Evolutionary conservation across 92 coral and sea anemone genomes (phyloP).

Genomic region (Epizoanthus fatuus): DNA sequence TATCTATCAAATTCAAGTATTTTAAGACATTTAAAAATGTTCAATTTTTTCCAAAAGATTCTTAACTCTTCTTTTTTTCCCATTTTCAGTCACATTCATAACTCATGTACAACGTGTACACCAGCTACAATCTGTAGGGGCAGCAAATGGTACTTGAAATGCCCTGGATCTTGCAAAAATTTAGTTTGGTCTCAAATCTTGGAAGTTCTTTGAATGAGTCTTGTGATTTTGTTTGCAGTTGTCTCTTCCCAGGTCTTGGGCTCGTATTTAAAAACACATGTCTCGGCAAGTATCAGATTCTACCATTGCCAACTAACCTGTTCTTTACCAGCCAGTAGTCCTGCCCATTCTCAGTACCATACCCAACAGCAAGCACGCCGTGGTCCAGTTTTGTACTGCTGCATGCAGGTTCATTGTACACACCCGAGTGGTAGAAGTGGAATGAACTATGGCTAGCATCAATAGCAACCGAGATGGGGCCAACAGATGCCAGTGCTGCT

Average conservation of each 20-base stretch:
- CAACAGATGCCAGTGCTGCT: conserved; percentile 80
- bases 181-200: too few relatives aligned
- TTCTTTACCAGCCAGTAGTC: conserved; percentile 96
- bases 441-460: conserved; percentile 88
- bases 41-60: too few relatives aligned
- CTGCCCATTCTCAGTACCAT: conserved; percentile 84
- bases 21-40: too few relatives aligned
- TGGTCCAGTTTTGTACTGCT: conserved; percentile 87
- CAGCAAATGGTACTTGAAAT: too few relatives aligned
- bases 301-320: conserved; percentile 63
- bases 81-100: too few relatives aligned
- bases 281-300: too few relatives aligned
- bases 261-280: too few relatives aligned
- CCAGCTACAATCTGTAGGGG: too few relatives aligned
- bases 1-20: too few relatives aligned
- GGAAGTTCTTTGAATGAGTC: background rate
- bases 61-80: too few relatives aligned
- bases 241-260: background rate
- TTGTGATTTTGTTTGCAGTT: background rate
- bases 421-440: conserved; percentile 85
- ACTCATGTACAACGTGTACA: too few relatives aligned
- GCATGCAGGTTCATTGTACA: conserved; percentile 84
- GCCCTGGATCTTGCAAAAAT: too few relatives aligned
- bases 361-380: conserved; percentile 94
- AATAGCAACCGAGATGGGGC: conserved; percentile 93